Evolutionary conservation across 1,140 invertebrate genomes (phyloP), one percentile per base, ranked within the genome.

Genomic region (Penaeus vannamei): DNA sequence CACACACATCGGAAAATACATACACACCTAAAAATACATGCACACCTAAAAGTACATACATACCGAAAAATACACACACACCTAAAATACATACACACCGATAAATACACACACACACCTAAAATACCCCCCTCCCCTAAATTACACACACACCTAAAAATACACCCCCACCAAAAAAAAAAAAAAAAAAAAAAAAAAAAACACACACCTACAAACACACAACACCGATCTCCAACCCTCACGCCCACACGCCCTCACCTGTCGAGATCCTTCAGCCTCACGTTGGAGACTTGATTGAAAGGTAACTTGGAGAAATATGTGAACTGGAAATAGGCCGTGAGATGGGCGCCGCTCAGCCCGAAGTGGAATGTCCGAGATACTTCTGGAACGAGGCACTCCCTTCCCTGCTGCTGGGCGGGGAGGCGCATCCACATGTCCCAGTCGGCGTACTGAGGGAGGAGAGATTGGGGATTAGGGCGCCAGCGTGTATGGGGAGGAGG

Each of bases 361-460:
- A 95, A 96, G 92, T 96, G 95, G 92, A 94, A 96, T 19, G 95
- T 95, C 66, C 95, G 92, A 26, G 95, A 95, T 20, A 96, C 93
- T 91, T 96, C 95, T 8, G 95, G 95, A 80, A 96, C 94, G 59
- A 96, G 92, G 91, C 95, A 96, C 91, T 96, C 95, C 84, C 95
- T 92, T 23, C 94, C 94, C 90, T 94, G 94, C 17, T 95, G 93
- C 7, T 95, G 93, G 82, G 93, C 93, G 42, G 93, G 93, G 53
- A 94, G 92, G 77, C 95, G 92, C 94, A 96, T 95, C 95, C 95
- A 96, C 95, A 96, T 96, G 91, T 96, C 95, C 95, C 95, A 96
- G 92, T 96, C 95, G 94, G 95, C 95, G 92, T 93, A 93, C 94
- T 95, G 92, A 59, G 93, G 92, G 89, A 80, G 83, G 46, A 53